Percentiles rank a stretch among this genome's conserved stretches.
Evolutionary conservation across 2,888 invertebrate species (phyloP).

Genomic region (Ormyrus pomaceus): DNA sequence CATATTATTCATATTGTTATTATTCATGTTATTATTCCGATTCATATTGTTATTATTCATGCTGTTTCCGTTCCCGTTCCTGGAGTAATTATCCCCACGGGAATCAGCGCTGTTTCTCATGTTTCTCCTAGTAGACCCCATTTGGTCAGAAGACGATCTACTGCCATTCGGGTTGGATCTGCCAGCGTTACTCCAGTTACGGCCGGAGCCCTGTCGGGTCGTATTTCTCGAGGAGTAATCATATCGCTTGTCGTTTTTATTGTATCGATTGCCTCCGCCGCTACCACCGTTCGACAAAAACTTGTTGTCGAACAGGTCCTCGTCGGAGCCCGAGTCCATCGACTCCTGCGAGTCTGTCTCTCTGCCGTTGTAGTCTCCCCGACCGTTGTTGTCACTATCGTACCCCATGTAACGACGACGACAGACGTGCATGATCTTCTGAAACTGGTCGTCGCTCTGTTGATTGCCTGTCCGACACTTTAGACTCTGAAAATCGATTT

Average conservation of each 20-base stretch:
- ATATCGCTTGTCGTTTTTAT: conserved; percentile 33
- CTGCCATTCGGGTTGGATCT: too few species aligned
- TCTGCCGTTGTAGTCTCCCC: conserved; percentile 69
- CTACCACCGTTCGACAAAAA: conserved; percentile 57
- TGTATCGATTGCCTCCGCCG: conserved; percentile 12
- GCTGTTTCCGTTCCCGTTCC: conserved; percentile 15
- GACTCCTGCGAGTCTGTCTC: conserved; percentile 65
- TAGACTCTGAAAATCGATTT: conserved; percentile 74
- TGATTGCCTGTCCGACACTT: conserved; percentile 80
- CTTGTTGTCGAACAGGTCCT: conserved; percentile 65
- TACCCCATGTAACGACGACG: conserved; percentile 69
- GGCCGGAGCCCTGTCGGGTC: conserved; percentile 8
- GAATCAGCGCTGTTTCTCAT: conserved; percentile 23
- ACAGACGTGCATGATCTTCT: conserved; percentile 79
- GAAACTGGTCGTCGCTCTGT: conserved; percentile 79
- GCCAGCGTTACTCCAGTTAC: not conserved
- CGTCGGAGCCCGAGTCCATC: conserved; percentile 62
- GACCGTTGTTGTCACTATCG: conserved; percentile 69
- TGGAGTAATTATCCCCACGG: conserved; percentile 27
- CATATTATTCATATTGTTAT: conserved; percentile 43
- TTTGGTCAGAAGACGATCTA: conserved; percentile 21
- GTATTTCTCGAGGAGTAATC: conserved; percentile 39
- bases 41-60: conserved; percentile 42
- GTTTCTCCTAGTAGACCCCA: conserved; percentile 14
- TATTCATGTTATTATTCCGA: conserved; percentile 48